Conservation (phyloP, 2,113 vertebrate genomes). For the Gyps fulvus region DNA sequence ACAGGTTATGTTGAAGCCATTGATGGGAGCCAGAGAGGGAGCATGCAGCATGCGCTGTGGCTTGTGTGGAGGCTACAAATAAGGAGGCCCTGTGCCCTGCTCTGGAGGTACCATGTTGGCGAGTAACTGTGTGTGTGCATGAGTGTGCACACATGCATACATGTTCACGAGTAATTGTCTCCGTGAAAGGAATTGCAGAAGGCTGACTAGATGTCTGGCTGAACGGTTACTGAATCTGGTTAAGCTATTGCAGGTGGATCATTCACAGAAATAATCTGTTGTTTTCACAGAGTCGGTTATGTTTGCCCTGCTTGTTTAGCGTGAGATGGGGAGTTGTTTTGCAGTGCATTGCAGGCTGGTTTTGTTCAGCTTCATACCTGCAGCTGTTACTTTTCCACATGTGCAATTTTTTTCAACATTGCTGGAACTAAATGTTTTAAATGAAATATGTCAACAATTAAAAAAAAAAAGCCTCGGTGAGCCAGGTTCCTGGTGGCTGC, state of each 20-base stretch:
- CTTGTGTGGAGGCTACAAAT: neutral
- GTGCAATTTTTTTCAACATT: neutral
- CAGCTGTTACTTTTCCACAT: neutral
- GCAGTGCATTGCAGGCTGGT: neutral
- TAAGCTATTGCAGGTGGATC: neutral
- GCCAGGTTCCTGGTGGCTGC: neutral
- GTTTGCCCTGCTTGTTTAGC: neutral
- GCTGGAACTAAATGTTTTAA: neutral
- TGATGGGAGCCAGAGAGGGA: neutral
- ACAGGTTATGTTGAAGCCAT: neutral
- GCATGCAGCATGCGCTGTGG: neutral
- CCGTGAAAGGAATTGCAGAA: neutral
- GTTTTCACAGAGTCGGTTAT: neutral
- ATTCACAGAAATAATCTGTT: neutral
- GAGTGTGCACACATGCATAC: fast-evolving
- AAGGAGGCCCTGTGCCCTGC: neutral
- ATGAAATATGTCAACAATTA: neutral
- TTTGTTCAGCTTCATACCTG: neutral
- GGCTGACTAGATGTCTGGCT: neutral
- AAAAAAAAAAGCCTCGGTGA: fast-evolving
- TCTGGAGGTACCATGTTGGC: neutral
- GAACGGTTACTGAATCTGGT: neutral
- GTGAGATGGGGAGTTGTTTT: neutral
- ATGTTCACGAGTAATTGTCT: fast-evolving
- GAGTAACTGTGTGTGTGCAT: neutral